Base-by-base conservation (phyloP, 2,888 invertebrate species). In the Drosophila rellima region DNA sequence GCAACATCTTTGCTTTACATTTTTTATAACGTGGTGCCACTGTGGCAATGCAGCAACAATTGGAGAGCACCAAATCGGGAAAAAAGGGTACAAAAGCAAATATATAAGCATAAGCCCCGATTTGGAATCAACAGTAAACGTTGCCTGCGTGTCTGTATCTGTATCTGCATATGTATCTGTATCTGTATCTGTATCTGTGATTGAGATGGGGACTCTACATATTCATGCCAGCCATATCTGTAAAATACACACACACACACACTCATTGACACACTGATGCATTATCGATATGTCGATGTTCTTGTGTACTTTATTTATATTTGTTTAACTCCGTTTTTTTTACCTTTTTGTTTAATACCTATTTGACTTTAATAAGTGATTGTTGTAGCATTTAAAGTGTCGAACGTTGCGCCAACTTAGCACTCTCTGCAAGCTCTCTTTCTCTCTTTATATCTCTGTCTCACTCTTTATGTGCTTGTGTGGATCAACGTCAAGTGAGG, bases 291-390 rank as follows among this genome's bases (percentile, higher is more conserved):
- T 62, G 64, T 54, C 35, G 54, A 37, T 55, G 37, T 54, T 17
- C 47, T 78, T 88, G 73, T 87, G 67, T 83, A 79, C 74, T 70
- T 76, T 89, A 83, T 80, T 86, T 80, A 73, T 87, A 80, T 85
- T 84, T 86, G 85, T 74, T 85, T 80, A 82, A 68, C 82, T 78
- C 78, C 23, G 51, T 72, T 77, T 51, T 74, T 69, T 64, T 35
- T 71, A 64, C 56, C 73, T 81, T 74, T 89, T 88, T 85, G 84
- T 90, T 91, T 86, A 91, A 90, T 90, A 88, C 81, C 87, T 83
- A 84, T 90, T 91, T 87, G 85, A 90, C 89, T 90, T 90, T 87
- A 90, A 90, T 90, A 90, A 90, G 80, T 85, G 89, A 90, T 90
- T 89, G 90, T 88, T 88, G 84, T 81, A 71, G 74, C 80, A 74